A percentile compares a stretch with the other conserved stretches of the same genome.
These are phyloP conservation scores for Hestina assimilis DNA, from an alignment of 1,140 invertebrate species.

Conservation along the genomic window DNA sequence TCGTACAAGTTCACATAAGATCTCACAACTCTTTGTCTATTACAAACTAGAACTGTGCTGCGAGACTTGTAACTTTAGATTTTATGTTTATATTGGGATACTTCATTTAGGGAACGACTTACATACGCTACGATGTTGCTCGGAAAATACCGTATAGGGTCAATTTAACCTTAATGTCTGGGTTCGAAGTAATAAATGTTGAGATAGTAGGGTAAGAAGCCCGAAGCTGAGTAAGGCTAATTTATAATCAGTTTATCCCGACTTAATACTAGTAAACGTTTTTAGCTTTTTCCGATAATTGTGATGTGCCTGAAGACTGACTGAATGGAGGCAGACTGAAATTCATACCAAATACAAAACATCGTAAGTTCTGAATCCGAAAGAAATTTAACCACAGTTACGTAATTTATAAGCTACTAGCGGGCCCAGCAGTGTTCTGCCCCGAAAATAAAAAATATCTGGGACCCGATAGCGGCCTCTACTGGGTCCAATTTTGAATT, in stretches of 20 bases:
- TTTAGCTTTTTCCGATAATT: conserved; percentile 34
- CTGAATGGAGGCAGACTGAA: not conserved
- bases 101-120: conserved; percentile 31
- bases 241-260: conserved; percentile 30
- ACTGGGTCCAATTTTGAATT: no score
- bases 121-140: conserved; percentile 35
- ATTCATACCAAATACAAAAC: no score
- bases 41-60: no score
- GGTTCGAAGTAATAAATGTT: conserved; percentile 36
- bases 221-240: conserved; percentile 25
- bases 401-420: no score
- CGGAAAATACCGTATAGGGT: conserved; percentile 22
- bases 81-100: conserved; percentile 24
- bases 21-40: no score
- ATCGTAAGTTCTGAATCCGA: no score
- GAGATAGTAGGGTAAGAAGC: conserved; percentile 34
- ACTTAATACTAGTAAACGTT: conserved; percentile 19
- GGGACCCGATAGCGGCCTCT: no score
- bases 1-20: no score
- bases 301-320: conserved; percentile 14
- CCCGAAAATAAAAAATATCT: no score
- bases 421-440: no score
- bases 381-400: no score
- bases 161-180: conserved; percentile 37
- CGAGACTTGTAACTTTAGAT: no score